Percentiles rank a stretch among this genome's conserved stretches.
Conservation (phyloP, 2,888 invertebrate genomes). For the Oasisia sp. region DNA sequence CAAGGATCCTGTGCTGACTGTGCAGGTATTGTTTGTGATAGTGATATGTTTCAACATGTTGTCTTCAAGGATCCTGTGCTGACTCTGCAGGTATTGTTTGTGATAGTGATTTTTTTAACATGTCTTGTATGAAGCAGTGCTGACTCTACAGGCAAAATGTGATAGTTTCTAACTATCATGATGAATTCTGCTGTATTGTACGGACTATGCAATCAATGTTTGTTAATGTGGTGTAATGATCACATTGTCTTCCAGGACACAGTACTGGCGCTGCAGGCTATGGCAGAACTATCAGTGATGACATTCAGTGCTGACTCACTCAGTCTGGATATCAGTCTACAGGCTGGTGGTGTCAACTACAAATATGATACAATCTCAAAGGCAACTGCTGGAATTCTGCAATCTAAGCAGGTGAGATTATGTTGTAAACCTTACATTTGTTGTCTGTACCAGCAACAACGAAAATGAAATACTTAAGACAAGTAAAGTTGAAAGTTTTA, state of each 20-base stretch:
- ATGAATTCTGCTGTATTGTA: conserved; percentile 41
- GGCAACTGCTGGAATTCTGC: conserved; percentile 60
- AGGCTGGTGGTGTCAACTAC: conserved; percentile 43
- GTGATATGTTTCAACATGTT: too few relatives aligned
- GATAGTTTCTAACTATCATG: too few relatives aligned
- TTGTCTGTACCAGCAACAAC: too few relatives aligned
- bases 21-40: too few relatives aligned
- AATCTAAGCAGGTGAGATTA: conserved; percentile 55
- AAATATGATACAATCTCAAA: conserved; percentile 50
- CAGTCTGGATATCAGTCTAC: conserved; percentile 43
- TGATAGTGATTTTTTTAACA: too few relatives aligned
- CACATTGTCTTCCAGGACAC: neutral
- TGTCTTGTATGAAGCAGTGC: too few relatives aligned
- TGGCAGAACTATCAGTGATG: conserved; percentile 60
- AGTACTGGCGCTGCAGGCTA: conserved; percentile 46
- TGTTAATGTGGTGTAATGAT: neutral
- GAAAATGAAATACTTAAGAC: too few relatives aligned
- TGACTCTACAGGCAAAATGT: too few relatives aligned
- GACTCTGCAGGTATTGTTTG: too few relatives aligned
- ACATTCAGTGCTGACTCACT: conserved; percentile 37
- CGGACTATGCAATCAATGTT: conserved; percentile 63
- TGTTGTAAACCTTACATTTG: neutral
- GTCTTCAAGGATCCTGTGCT: too few relatives aligned
- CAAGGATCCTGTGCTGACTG: too few relatives aligned
- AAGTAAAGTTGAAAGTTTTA: neutral